Evolutionary conservation across 2,888 invertebrate species (phyloP).

Genomic region (Thera britannica): DNA sequence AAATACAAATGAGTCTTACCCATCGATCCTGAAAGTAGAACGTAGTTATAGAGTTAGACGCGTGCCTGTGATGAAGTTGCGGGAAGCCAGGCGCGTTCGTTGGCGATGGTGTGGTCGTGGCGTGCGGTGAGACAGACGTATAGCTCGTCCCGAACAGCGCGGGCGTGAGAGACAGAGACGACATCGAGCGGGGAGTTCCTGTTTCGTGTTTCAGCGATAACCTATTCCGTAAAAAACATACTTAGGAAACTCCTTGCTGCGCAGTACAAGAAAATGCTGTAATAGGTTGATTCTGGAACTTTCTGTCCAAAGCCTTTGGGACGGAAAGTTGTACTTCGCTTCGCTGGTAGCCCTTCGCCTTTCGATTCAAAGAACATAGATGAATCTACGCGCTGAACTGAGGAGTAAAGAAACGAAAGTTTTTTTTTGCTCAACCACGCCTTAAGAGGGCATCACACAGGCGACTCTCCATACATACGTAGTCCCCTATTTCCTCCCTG

Average conservation of each 20-base stretch:
- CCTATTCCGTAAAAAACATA: constrained; percentile 5
- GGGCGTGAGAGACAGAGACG: constrained; percentile 72
- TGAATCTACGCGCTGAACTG: too few relatives aligned
- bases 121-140: constrained; percentile 76
- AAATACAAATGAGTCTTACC: constrained; percentile 67
- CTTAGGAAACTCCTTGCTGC: too few relatives aligned
- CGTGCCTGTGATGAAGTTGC: constrained; percentile 78
- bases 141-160: constrained; percentile 69
- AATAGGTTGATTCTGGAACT: too few relatives aligned
- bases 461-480: too few relatives aligned
- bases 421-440: too few relatives aligned
- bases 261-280: too few relatives aligned
- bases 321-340: too few relatives aligned
- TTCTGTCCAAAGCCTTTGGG: too few relatives aligned
- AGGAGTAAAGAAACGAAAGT: too few relatives aligned
- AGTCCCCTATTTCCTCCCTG: too few relatives aligned
- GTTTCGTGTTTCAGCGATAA: constrained; percentile 88
- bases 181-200: constrained; percentile 88
- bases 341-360: too few relatives aligned
- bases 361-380: neutral
- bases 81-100: constrained; percentile 79
- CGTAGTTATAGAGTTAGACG: constrained; percentile 88
- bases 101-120: constrained; percentile 81
- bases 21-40: constrained; percentile 92
- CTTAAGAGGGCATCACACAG: too few relatives aligned